Evolutionary conservation across 1,140 invertebrate genomes (phyloP), one percentile per base, ranked within the genome.

Genomic region (Galleria mellonella): DNA sequence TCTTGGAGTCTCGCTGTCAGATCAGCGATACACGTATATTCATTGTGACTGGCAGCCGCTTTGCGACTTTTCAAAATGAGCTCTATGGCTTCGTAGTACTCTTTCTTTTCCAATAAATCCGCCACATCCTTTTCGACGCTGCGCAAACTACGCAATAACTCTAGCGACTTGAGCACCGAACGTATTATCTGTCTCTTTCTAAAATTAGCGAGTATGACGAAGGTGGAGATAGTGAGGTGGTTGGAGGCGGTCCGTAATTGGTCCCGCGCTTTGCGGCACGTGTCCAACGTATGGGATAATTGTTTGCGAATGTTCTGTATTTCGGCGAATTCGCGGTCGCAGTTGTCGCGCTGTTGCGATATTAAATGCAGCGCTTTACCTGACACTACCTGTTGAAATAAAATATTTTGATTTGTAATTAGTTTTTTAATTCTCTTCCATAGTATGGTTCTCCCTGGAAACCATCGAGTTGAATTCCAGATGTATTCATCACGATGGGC

Each of bases 341-440:
- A 98, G 1, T 91, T 89, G 54, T 90, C 92, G 41, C 97, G 92
- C 54, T 98, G 96, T 72, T 98, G 93, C 7, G 97, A 86, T 59
- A 98, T 97, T 10, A 98, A 87, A 56, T 97, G 94, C 0, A 97
- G 89, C 0, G 98, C 94, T 83, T 96, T 94, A 56, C 95, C 96
- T 0, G 95, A 97, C 0, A 98, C 94, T 17, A 97, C 94, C 81
- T 75, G 63, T 46, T 33, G 9, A 30, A 48, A 10, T 12, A 35
- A 44, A 10, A 9, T 23, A 29, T 35, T n/a, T 23, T 23, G 17
- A 23, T 23, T 23, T 3, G 17, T 3, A 23, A 23, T 23, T 3
- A 6, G 17, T 3, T 23, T 23, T 23, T 23, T 23, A 23, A n/a
- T n/a, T n/a, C n/a, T n/a, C n/a, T n/a, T n/a, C n/a, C n/a, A n/a